These are phyloP conservation scores for Cheilinus undulatus DNA, from an alignment of 2,113 vertebrate genomes.

Conservation along the genomic window DNA sequence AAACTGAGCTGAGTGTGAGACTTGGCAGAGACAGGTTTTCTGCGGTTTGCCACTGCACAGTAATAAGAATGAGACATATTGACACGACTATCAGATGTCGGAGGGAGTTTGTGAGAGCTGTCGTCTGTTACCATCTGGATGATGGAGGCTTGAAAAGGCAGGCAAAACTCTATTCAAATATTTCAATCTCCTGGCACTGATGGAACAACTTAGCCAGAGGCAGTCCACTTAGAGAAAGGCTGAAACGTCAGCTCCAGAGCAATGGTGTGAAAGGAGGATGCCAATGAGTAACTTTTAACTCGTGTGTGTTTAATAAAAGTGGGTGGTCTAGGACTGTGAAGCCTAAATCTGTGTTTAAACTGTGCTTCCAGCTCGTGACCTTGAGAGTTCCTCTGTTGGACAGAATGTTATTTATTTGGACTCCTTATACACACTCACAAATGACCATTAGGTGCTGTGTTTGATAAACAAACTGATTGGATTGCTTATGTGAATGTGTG, in stretches of 20 bases:
- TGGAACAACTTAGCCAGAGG: slow-evolving; percentile 31
- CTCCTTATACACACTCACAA: slow-evolving; percentile 82
- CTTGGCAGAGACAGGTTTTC: slow-evolving; percentile 52
- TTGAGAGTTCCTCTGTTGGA: slow-evolving; percentile 74
- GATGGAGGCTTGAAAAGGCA: slow-evolving; percentile 48
- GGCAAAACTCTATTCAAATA: background rate
- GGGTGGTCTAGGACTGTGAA: slow-evolving; percentile 80
- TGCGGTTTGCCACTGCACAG: slow-evolving; percentile 64
- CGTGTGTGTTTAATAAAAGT: slow-evolving; percentile 78
- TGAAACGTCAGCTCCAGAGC: slow-evolving; percentile 65
- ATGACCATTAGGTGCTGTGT: slow-evolving; percentile 85
- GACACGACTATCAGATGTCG: slow-evolving; percentile 70
- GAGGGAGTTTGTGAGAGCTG: slow-evolving; percentile 46
- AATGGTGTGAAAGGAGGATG: slow-evolving; percentile 41
- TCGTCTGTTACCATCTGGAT: slow-evolving; percentile 54
- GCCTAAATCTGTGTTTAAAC: slow-evolving; percentile 80
- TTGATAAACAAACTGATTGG: slow-evolving; percentile 87
- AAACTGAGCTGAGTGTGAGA: slow-evolving; percentile 67
- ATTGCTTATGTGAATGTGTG: slow-evolving; percentile 79
- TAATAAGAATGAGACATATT: slow-evolving; percentile 65
- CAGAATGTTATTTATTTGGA: slow-evolving; percentile 82
- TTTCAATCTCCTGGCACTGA: slow-evolving; percentile 46
- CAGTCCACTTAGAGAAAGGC: slow-evolving; percentile 41
- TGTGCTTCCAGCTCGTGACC: slow-evolving; percentile 79
- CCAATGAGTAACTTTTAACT: slow-evolving; percentile 61